phyloP scores from a whole-genome alignment of 2,797 vertebrate genomes.

The Psittacula derbiana region DNA sequence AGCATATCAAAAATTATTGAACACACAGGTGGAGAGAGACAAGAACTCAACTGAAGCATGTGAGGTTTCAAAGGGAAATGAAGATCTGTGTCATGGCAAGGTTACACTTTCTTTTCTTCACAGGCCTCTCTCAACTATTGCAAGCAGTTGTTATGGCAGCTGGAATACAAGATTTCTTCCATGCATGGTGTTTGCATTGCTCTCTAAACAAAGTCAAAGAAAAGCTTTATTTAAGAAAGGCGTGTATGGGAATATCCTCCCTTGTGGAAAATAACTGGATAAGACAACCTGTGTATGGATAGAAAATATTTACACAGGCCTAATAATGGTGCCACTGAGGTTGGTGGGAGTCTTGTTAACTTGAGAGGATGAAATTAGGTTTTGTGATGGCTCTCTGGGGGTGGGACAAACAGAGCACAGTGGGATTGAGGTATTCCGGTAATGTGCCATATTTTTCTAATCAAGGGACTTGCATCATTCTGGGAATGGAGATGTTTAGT shows the following conservation, averaged over 20 bases:
- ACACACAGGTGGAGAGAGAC: neutral
- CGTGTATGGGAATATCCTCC: neutral
- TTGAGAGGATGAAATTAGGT: neutral
- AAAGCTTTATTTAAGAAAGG: neutral
- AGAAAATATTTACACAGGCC: neutral
- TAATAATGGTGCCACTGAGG: neutral
- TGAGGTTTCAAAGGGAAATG: neutral
- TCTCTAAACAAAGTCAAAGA: neutral
- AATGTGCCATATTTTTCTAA: neutral
- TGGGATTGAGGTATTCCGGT: neutral
- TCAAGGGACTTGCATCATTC: neutral
- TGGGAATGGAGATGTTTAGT: constrained; percentile 11
- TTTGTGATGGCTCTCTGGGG: neutral
- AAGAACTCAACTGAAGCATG: neutral
- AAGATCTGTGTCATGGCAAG: neutral
- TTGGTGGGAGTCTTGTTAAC: neutral
- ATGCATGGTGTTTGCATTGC: neutral
- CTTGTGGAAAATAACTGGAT: neutral
- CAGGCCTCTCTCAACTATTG: neutral
- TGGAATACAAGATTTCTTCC: neutral
- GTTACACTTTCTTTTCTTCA: neutral
- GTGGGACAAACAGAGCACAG: neutral
- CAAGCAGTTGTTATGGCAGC: neutral
- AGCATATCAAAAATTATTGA: neutral
- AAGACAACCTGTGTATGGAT: neutral